Conservation (phyloP, 92 coral and sea anemone species). For the Parazoanthus darwini region DNA sequence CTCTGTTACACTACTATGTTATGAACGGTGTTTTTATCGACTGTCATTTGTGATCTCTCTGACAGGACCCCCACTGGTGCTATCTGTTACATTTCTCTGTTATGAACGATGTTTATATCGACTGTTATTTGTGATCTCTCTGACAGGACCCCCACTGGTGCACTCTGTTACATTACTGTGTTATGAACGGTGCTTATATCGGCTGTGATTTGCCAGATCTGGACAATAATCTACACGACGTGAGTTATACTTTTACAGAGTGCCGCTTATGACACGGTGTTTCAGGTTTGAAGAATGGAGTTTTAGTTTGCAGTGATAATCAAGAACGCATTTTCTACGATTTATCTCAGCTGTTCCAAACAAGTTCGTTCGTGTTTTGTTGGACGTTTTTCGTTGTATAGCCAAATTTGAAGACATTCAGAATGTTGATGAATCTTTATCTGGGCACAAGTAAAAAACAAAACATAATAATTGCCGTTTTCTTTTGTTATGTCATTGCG, state of each 20-base stretch:
- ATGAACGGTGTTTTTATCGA: constrained; percentile 83
- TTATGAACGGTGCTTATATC: too few relatives aligned
- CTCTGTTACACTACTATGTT: constrained; percentile 76
- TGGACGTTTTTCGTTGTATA: neutral
- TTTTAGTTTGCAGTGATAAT: too few relatives aligned
- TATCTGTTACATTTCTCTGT: constrained; percentile 2
- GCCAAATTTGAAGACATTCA: neutral
- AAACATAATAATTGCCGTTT: neutral
- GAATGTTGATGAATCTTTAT: neutral
- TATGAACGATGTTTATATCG: too few relatives aligned
- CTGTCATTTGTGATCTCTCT: constrained; percentile 62
- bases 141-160: too few relatives aligned
- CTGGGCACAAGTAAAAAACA: neutral
- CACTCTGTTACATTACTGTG: too few relatives aligned
- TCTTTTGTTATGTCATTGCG: neutral
- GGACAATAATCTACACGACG: constrained; percentile 34
- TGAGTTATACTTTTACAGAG: neutral
- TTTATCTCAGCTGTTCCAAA: neutral
- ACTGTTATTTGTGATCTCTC: too few relatives aligned
- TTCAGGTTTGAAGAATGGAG: neutral
- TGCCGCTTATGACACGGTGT: too few relatives aligned
- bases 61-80: constrained; percentile 92
- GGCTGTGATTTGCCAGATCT: constrained; percentile 72
- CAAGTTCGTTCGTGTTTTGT: neutral
- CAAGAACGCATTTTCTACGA: neutral